Evolutionary conservation across 2,888 invertebrate species (phyloP), one percentile per base, ranked within the genome.

Genomic region (Drosophila imparisetae): DNA sequence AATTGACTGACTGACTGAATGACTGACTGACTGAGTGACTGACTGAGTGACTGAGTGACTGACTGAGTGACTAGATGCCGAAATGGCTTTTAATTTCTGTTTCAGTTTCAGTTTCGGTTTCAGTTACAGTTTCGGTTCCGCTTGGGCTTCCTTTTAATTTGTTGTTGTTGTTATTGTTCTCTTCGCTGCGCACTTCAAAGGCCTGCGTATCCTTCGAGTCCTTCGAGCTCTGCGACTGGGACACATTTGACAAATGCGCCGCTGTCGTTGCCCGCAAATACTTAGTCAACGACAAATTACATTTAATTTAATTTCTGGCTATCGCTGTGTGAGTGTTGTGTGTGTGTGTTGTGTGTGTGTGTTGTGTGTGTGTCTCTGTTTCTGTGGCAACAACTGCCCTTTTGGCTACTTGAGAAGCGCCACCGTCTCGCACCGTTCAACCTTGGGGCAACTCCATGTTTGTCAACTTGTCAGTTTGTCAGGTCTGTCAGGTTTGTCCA

Each of bases 271-370:
- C 61, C 80, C 83, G 61, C 88, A 85, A 83, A 77, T 86, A 67
- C 67, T 67, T 55, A 78, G 83, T 72, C 72, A 72, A 73, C 73
- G 75, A 86, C 88, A 86, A 86, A 89, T 89, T 89, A 80, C 86
- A 82, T 89, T 89, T 89, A 85, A 86, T 89, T 85, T 89, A 72
- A 85, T 87, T 88, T 74, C 24, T 53, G 65, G 72, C 66, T 71
- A 71, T 57, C n/a, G 29, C 15, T 57, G 27, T 38, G 40, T 54
- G 59, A 42, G 50, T 34, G 36, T 68, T 34, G 21, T 40, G 3
- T 50, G 29, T 49, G 54, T 40, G 45, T 52, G 59, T 45, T n/a
- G n/a, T n/a, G n/a, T n/a, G n/a, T n/a, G n/a, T n/a, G 2, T 38
- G 38, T 11, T 45, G 45, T 45, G 45, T 52, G 59, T 45, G 24